phyloP scores from a whole-genome alignment of 1,140 invertebrate species.

The Meteorus sp. region DNA sequence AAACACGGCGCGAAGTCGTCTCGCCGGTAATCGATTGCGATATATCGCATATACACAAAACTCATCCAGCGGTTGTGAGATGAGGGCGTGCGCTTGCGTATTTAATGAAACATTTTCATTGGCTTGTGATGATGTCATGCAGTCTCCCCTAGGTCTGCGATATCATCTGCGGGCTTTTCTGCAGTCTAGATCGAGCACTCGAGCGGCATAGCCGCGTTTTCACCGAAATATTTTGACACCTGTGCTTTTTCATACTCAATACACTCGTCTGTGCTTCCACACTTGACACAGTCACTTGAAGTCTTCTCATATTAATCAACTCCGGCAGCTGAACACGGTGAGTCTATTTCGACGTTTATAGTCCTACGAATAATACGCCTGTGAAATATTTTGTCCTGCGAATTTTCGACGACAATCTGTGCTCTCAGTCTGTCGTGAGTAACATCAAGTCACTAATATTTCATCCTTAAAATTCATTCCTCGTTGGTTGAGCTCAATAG shows the following conservation, averaged over 20 bases:
- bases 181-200: constrained; percentile 54
- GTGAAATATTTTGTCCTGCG: no score
- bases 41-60: constrained; percentile 52
- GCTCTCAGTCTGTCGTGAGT: no score
- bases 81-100: constrained; percentile 35
- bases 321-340: background rate
- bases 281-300: no score
- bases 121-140: constrained; percentile 56
- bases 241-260: constrained; percentile 23
- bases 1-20: constrained; percentile 39
- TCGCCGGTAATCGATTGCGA: constrained; percentile 52
- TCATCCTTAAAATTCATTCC: no score
- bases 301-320: background rate
- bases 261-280: constrained; percentile 12
- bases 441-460: no score
- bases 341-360: no score
- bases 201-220: constrained; percentile 47
- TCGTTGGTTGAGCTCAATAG: no score
- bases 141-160: constrained; percentile 55
- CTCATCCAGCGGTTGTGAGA: constrained; percentile 20
- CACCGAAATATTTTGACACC: constrained; percentile 34
- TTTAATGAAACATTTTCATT: constrained; percentile 35
- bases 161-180: constrained; percentile 57
- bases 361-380: no score
- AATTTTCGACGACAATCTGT: no score